Percentiles rank a stretch among this genome's conserved stretches.
Evolutionary conservation across 1,140 invertebrate genomes (phyloP).

Genomic region (Solenopsis fugax): DNA sequence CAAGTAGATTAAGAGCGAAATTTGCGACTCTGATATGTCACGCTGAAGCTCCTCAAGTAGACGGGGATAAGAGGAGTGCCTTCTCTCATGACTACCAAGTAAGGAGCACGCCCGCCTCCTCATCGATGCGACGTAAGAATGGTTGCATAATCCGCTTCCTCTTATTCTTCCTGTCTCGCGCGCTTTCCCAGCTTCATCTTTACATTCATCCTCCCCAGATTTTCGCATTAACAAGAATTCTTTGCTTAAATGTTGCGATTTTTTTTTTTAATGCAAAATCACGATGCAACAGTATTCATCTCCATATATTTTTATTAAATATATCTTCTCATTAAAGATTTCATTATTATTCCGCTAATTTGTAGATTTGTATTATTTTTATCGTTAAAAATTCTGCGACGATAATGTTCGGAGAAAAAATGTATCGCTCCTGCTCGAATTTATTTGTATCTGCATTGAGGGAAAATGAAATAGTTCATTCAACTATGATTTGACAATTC

Average conservation of each 20-base stretch:
- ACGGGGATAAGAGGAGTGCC: slow-evolving; percentile 24
- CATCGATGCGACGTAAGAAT: slow-evolving; percentile 58
- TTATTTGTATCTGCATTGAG: background rate
- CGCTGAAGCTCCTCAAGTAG: slow-evolving; percentile 38
- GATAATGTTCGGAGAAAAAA: background rate
- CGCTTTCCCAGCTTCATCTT: background rate
- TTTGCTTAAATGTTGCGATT: background rate
- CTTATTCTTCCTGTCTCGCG: background rate
- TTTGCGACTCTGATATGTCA: slow-evolving; percentile 50
- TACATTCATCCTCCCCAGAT: background rate
- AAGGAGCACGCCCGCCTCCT: background rate
- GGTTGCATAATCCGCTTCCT: slow-evolving; percentile 62
- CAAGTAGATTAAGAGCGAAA: slow-evolving; percentile 49
- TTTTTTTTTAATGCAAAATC: background rate
- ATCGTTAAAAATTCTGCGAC: background rate
- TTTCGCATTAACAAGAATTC: background rate
- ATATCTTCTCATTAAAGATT: background rate
- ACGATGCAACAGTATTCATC: background rate
- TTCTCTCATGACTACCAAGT: slow-evolving; percentile 63
- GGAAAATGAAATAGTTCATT: too few species aligned
- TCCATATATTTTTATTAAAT: background rate
- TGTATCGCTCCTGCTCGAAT: background rate
- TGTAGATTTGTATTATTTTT: background rate
- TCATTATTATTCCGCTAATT: background rate
- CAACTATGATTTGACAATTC: too few species aligned